phyloP scores from a whole-genome alignment of 2,797 vertebrate genomes.

The Lepidocolaptes lacrymiger region DNA sequence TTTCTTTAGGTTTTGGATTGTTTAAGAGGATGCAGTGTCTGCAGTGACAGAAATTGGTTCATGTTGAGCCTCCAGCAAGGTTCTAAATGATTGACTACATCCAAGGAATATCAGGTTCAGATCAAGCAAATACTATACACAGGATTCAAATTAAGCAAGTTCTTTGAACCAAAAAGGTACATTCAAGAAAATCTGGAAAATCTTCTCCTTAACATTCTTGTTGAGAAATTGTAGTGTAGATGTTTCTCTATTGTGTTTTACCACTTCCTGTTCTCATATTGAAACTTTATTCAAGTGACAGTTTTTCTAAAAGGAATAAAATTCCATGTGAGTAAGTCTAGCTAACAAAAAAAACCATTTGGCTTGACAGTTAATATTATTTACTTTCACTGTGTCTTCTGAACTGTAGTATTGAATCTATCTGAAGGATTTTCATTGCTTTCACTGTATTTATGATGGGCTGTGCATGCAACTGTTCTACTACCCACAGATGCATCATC shows the following conservation, averaged over 20 bases:
- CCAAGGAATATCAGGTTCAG: not conserved
- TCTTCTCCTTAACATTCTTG: not conserved
- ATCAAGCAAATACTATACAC: not conserved
- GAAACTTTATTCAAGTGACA: not conserved
- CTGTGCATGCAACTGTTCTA: not conserved
- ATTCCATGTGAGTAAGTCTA: not conserved
- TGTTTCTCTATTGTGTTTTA: not conserved
- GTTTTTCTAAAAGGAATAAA: not conserved
- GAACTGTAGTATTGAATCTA: not conserved
- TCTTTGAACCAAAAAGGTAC: not conserved
- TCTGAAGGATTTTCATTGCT: not conserved
- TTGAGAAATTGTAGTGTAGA: not conserved
- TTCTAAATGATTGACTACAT: not conserved
- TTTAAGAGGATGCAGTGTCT: not conserved
- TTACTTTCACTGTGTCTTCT: not conserved
- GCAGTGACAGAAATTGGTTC: not conserved
- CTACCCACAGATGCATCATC: not conserved
- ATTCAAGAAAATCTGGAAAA: not conserved
- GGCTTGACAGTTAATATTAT: not conserved
- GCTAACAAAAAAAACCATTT: not conserved
- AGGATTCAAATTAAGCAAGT: not conserved
- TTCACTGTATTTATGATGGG: not conserved
- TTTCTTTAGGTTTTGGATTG: not conserved
- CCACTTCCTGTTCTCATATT: not conserved
- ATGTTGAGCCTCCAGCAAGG: not conserved